phyloP scores from a whole-genome alignment of 1,140 invertebrate species.

The Drosophila varians region DNA sequence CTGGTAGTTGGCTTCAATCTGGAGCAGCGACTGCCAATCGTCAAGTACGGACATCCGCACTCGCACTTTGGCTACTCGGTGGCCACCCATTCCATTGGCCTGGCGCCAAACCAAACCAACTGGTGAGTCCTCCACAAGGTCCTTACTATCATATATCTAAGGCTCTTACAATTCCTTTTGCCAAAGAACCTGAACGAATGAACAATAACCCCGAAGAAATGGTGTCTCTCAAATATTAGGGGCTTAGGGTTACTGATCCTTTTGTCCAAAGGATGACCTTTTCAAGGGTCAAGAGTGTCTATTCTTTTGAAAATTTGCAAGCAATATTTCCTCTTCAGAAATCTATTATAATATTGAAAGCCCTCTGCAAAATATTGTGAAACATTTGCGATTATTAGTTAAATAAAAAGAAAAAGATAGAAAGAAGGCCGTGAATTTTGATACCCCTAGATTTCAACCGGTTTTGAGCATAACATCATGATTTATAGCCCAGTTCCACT shows the following conservation, averaged over 20 bases:
- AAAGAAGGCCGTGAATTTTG: background rate
- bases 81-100: conserved; percentile 76
- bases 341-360: too few relatives aligned
- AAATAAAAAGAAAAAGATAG: background rate
- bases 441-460: background rate
- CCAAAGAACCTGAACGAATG: background rate
- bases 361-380: background rate
- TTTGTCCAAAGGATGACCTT: background rate
- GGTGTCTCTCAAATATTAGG: too few relatives aligned
- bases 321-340: too few relatives aligned
- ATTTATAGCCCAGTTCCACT: conserved; percentile 1
- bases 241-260: background rate
- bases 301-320: too few relatives aligned
- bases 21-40: conserved; percentile 73
- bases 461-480: background rate
- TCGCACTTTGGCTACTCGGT: conserved; percentile 80
- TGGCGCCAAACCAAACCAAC: conserved; percentile 74
- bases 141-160: too few relatives aligned
- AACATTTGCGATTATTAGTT: background rate
- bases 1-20: conserved; percentile 56
- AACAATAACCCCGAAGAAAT: too few relatives aligned
- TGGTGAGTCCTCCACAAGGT: conserved; percentile 67
- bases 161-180: background rate
- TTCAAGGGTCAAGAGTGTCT: background rate
- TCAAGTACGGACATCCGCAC: conserved; percentile 71